phyloP scores from a whole-genome alignment of 1,140 invertebrate genomes.

The Drosophila neocordata region DNA sequence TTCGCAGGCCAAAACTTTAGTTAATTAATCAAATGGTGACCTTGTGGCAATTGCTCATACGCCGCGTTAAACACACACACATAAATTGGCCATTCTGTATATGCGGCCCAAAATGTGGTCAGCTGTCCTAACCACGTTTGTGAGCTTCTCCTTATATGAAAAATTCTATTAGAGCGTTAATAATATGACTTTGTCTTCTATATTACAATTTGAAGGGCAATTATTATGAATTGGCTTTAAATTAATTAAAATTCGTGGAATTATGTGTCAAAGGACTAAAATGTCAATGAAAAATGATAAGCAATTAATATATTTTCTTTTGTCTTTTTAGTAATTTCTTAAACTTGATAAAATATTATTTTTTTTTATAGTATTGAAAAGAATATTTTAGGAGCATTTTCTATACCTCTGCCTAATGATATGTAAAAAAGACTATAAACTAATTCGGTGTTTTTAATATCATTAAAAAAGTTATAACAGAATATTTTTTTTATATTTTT shows the following conservation, averaged over 20 bases:
- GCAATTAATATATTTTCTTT: no score
- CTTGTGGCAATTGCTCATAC: constrained; percentile 22
- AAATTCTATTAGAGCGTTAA: neutral
- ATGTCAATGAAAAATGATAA: no score
- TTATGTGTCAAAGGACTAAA: neutral
- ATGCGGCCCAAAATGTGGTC: neutral
- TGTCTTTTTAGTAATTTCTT: no score
- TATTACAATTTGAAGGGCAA: neutral
- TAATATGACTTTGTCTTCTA: constrained; percentile 10
- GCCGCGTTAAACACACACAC: constrained; percentile 21
- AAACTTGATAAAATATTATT: no score
- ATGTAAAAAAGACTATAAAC: no score
- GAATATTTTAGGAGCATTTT: no score
- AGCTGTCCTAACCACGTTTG: neutral
- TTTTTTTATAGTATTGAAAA: no score
- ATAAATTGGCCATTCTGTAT: neutral
- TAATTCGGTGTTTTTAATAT: no score
- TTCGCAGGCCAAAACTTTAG: constrained; percentile 34
- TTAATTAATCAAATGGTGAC: constrained; percentile 50
- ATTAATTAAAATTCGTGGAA: neutral
- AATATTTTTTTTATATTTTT: no score
- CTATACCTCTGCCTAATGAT: no score
- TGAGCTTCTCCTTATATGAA: neutral
- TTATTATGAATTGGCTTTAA: neutral
- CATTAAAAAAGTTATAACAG: no score